These are phyloP conservation scores for Misgurnus anguillicaudatus DNA, from an alignment of 2,113 vertebrate genomes.

Conservation along the genomic window DNA sequence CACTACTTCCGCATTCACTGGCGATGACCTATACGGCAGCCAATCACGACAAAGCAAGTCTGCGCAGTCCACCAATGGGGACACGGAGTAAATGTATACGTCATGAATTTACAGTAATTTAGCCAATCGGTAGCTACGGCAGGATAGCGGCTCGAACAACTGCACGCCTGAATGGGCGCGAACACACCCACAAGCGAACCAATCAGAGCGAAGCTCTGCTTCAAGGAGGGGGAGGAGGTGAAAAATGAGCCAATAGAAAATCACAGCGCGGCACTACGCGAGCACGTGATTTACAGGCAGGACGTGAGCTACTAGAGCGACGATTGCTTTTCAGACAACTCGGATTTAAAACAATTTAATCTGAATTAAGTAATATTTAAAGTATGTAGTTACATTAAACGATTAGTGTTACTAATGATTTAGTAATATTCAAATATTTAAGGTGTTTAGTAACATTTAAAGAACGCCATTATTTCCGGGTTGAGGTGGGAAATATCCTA, in stretches of 20 bases:
- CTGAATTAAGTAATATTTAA: too few relatives aligned
- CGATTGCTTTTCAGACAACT: too few relatives aligned
- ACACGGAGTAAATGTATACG: background rate
- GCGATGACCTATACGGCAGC: constrained; percentile 63
- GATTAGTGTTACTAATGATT: too few relatives aligned
- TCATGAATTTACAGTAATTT: background rate
- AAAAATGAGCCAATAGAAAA: constrained; percentile 76
- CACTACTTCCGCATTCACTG: constrained; percentile 78
- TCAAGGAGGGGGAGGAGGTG: background rate
- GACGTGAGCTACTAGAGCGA: constrained; percentile 39
- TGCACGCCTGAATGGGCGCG: constrained; percentile 26
- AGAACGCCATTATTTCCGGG: background rate
- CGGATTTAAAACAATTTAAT: too few relatives aligned
- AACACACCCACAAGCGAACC: constrained; percentile 74
- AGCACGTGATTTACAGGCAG: constrained; percentile 38
- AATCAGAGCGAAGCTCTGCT: constrained; percentile 57
- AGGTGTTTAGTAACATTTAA: background rate
- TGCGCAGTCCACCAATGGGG: constrained; percentile 46
- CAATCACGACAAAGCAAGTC: constrained; percentile 57
- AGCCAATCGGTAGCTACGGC: constrained; percentile 59
- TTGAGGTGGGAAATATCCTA: too few relatives aligned
- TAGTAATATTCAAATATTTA: too few relatives aligned
- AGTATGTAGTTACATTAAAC: too few relatives aligned
- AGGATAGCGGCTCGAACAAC: constrained; percentile 2
- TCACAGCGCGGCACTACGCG: constrained; percentile 80